Evolutionary conservation across 1,140 invertebrate genomes (phyloP), one percentile per base, ranked within the genome.

Genomic region (Parapsyche elsis): DNA sequence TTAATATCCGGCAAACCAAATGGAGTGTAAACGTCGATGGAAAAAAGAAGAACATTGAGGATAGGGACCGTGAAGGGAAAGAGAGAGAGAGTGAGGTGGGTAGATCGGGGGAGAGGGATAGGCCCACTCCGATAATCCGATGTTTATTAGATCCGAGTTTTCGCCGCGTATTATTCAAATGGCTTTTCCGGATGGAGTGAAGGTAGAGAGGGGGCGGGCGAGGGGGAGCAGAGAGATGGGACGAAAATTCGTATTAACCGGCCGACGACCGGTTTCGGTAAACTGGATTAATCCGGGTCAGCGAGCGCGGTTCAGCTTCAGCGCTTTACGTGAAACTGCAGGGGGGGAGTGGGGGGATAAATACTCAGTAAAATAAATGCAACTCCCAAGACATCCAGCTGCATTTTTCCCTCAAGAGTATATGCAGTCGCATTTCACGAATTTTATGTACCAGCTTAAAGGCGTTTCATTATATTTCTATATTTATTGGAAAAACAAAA

Each of bases 91-190:
- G 57, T 7, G 57, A 26, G 19, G 0, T 23, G 26, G 5, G 38
- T 19, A 59, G 26, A 53, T 57, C 57, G n/a, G 49, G 10, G 57
- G 9, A 57, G 49, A 57, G 57, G 21, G 1, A 49, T 1, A 46
- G 57, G 46, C 14, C 45, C 61, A 23, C 30, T 71, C 46, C 67
- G 59, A 67, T 67, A 70, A 78, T 78, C 76, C 76, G 59, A 78
- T 78, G 67, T 78, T 78, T 78, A 78, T 78, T 78, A 71, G 76
- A 78, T 78, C 57, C 67, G 76, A 53, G 61, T 78, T 78, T 14
- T 30, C 46, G 45, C 44, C 19, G 76, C 38, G 67, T 78, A 78
- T 78, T 78, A 78, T 78, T 78, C 76, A 78, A 78, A 78, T 78
- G 45, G 61, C 76, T 78, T 70, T 78, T 78, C 76, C 76, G 76